Conservation (phyloP, 64 coral and sea anemone genomes). For the Pocillopora damicornis region DNA sequence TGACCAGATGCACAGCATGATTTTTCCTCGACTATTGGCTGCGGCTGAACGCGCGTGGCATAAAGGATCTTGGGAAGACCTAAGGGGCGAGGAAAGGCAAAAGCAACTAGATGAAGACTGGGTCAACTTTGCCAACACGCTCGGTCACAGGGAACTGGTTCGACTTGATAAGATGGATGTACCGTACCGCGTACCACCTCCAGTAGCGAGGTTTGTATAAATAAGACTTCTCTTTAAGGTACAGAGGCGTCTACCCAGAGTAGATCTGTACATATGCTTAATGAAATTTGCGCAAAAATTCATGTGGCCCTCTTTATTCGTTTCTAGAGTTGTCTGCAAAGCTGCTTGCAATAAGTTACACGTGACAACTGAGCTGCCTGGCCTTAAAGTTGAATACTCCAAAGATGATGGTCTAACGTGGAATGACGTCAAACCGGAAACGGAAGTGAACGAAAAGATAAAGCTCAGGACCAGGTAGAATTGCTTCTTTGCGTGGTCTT, state of each 20-base stretch:
- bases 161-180: constrained; percentile 56
- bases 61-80: constrained; percentile 60
- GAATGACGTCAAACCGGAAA: constrained; percentile 12
- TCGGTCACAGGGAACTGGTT: constrained; percentile 57
- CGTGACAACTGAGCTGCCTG: not conserved
- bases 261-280: too few relatives aligned
- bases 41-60: constrained; percentile 76
- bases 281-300: too few relatives aligned
- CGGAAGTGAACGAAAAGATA: not conserved
- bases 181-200: constrained; percentile 52
- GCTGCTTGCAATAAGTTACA: not conserved
- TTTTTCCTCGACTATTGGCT: constrained; percentile 54
- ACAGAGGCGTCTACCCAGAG: too few relatives aligned
- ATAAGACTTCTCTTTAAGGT: too few relatives aligned
- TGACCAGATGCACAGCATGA: constrained; percentile 57
- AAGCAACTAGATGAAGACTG: constrained; percentile 25
- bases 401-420: not conserved
- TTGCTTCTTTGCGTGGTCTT: too few relatives aligned
- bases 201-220: constrained; percentile 36
- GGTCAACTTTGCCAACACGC: constrained; percentile 59
- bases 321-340: not conserved
- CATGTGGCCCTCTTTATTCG: not conserved
- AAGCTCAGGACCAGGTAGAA: constrained; percentile 14
- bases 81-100: not conserved
- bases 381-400: constrained; percentile 18